These are phyloP conservation scores for Lota lota DNA, from an alignment of 2,113 vertebrate species.

Conservation along the genomic window DNA sequence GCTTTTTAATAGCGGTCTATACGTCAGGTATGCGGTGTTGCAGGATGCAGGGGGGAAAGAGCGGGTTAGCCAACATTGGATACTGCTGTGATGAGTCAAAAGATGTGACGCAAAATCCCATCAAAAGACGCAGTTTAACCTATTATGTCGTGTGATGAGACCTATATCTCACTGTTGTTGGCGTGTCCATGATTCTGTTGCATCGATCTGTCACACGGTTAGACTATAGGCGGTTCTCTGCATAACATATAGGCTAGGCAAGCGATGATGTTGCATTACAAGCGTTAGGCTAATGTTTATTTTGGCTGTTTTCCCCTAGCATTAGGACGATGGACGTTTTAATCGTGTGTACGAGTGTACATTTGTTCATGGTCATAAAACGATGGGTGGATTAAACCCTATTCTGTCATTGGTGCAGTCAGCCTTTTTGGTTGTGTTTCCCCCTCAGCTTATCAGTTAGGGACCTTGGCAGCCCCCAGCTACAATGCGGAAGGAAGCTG, in stretches of 20 bases:
- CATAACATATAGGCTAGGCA: conserved; percentile 23
- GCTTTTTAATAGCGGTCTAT: conserved; percentile 20
- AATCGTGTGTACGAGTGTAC: background rate
- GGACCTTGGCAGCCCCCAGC: too few relatives aligned
- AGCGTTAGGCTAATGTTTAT: conserved; percentile 26
- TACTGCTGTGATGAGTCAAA: background rate
- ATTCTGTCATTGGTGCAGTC: too few relatives aligned
- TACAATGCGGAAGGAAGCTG: too few relatives aligned
- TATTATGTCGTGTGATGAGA: conserved; percentile 13
- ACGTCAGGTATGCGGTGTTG: conserved; percentile 20
- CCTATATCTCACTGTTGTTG: conserved; percentile 14
- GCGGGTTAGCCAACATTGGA: background rate
- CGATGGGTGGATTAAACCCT: too few relatives aligned
- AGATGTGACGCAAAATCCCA: conserved; percentile 56
- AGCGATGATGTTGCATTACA: conserved; percentile 8
- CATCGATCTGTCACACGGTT: conserved; percentile 46
- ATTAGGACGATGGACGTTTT: background rate
- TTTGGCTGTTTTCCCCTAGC: conserved; percentile 11
- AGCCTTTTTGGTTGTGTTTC: too few relatives aligned
- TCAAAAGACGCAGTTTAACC: conserved; percentile 49
- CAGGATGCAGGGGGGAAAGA: background rate
- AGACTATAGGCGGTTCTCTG: conserved; percentile 28
- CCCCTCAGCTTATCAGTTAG: too few relatives aligned
- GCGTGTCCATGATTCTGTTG: conserved; percentile 32
- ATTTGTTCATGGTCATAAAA: too few relatives aligned